phyloP scores from a whole-genome alignment of 2,888 invertebrate genomes.

The Selenia dentaria region DNA sequence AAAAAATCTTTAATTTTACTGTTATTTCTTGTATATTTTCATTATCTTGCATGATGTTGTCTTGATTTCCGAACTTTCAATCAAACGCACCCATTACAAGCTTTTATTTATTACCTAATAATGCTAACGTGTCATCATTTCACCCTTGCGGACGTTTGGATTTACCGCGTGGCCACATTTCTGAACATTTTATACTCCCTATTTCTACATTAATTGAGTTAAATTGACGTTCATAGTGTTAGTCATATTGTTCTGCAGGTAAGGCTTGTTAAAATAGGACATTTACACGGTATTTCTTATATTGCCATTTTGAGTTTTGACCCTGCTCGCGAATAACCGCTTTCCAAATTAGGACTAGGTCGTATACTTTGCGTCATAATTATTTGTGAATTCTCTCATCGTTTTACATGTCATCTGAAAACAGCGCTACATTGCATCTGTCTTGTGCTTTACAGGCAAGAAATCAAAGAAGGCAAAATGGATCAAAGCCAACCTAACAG shows the following conservation, averaged over 20 bases:
- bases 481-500: slow-evolving; percentile 91
- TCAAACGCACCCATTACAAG: slow-evolving; percentile 31
- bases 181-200: slow-evolving; percentile 50
- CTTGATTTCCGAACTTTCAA: slow-evolving; percentile 41
- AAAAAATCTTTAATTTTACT: slow-evolving; percentile 55
- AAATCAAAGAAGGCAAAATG: slow-evolving; percentile 95
- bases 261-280: slow-evolving; percentile 35
- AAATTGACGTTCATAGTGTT: slow-evolving; percentile 33
- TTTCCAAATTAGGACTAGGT: slow-evolving; percentile 75
- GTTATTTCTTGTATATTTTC: slow-evolving; percentile 39
- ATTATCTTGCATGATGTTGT: slow-evolving; percentile 40
- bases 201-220: slow-evolving; percentile 41
- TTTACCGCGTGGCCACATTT: slow-evolving; percentile 85
- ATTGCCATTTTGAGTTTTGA: slow-evolving; percentile 37
- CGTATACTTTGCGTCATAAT: slow-evolving; percentile 79
- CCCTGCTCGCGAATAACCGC: slow-evolving; percentile 65
- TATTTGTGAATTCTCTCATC: slow-evolving; percentile 59
- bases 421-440: slow-evolving; percentile 18
- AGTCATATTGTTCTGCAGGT: slow-evolving; percentile 35
- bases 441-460: slow-evolving; percentile 85
- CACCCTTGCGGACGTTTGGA: slow-evolving; percentile 80
- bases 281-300: slow-evolving; percentile 39
- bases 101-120: slow-evolving; percentile 62
- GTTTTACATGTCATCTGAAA: slow-evolving; percentile 36
- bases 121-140: slow-evolving; percentile 84